Evolutionary conservation across 2,113 vertebrate species (phyloP), one percentile per base, ranked within the genome.

Genomic region (Aphyosemion australe): DNA sequence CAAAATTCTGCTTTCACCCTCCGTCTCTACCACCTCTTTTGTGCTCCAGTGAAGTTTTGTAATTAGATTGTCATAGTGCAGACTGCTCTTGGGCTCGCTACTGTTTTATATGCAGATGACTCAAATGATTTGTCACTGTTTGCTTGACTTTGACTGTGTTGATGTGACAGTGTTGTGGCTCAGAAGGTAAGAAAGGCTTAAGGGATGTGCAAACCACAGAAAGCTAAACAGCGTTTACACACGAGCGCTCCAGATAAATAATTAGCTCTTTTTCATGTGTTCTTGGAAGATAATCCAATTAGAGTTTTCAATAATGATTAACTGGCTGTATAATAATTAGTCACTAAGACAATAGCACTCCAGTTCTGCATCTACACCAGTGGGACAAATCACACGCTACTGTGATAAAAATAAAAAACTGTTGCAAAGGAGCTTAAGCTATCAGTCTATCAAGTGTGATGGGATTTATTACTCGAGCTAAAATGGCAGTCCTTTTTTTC

Each of bases 261-360:
- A 89, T 88, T 87, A 84, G 65, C 78, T 60, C 13, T 86, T 86
- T 89, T 79, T 26, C 26, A 26, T 85, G 72, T 88, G 76, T 78
- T 83, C 71, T 74, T 78, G 52, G 64, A 69, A 83, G 84, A 89
- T 89, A 80, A 90, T 84, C 82, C 83, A 88, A 89, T 88, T 84
- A 89, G 55, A 78, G 46, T 74, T 74, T 83, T 84, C 72, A 84
- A 73, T 84, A 78, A 81, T 74, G 77, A 87, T 84, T 81, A 85
- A 69, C 76, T 87, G 26, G 31, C 62, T 84, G 69, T 83, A 75
- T 82, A 82, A 83, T 81, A 81, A 84, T 85, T 62, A 84, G 61
- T 56, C 60, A 31, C 64, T 69, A 70, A 84, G 43, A 80, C 69
- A 81, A 72, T 74, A 63, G 56, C 16, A 53, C 65, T 80, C 37